These are phyloP conservation scores for Daphoenositta chrysoptera DNA, from an alignment of 2,113 vertebrate species.

Conservation along the genomic window DNA sequence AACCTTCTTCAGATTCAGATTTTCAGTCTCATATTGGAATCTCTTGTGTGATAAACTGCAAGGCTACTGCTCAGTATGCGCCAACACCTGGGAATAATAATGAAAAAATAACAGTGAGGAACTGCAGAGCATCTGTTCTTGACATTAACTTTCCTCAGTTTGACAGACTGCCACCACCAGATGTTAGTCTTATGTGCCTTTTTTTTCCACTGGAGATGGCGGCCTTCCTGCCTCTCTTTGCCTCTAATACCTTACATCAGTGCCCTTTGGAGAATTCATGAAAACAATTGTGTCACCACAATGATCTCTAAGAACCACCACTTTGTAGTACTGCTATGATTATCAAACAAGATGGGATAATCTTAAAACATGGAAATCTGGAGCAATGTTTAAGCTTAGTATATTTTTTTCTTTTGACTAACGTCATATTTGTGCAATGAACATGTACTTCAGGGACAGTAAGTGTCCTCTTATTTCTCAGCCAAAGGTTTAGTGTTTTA, in stretches of 20 bases:
- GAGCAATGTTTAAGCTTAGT: not conserved
- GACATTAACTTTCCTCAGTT: conserved; percentile 75
- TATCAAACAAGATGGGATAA: not conserved
- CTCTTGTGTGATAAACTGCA: conserved; percentile 71
- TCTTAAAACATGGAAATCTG: not conserved
- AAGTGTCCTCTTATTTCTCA: not conserved
- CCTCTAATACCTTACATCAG: conserved; percentile 53
- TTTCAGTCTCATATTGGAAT: not conserved
- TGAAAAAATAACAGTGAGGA: conserved; percentile 78
- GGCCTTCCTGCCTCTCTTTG: conserved; percentile 58
- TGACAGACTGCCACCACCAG: conserved; percentile 78
- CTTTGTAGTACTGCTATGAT: not conserved
- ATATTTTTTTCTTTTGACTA: not conserved
- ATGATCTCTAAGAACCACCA: not conserved
- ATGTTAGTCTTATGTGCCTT: conserved; percentile 74
- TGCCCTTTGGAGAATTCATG: conserved; percentile 49
- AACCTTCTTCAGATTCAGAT: conserved; percentile 29
- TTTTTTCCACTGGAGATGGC: conserved; percentile 52
- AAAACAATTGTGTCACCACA: conserved; percentile 37
- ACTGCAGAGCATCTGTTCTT: conserved; percentile 75
- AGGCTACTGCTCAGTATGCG: conserved; percentile 68
- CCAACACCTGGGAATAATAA: conserved; percentile 81
- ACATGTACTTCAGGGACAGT: not conserved
- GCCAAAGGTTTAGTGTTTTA: not conserved
- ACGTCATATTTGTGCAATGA: not conserved